Base-by-base conservation (phyloP, 2,888 invertebrate species). In the Folsomia candida region DNA sequence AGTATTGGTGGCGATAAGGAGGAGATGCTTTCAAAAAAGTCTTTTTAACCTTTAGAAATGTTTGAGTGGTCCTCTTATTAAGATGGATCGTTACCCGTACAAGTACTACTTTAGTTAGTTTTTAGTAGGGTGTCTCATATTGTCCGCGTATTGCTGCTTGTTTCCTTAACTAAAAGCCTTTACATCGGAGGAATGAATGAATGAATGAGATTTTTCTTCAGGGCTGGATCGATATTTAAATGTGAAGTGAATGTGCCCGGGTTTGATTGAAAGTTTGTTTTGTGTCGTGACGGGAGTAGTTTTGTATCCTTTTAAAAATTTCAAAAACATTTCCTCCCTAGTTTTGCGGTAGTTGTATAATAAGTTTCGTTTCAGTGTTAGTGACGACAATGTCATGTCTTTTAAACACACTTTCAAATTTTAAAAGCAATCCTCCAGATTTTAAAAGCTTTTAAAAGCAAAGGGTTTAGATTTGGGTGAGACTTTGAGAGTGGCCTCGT, bases 361-460 rank as follows among this genome's bases (percentile, higher is more conserved):
- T 14, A 37, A 37, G 14, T 14, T 9, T 37, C 4, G 37, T 9
- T 37, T 9, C 37, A 37, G n/a, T 37, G 37, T 37, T 37, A 37
- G 37, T 37, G 37, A 37, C 37, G 14, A 37, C 14, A 14, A 37
- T 9, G 37, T 37, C 37, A 4, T 37, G 4, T 4, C 37, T 37
- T 37, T 37, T 37, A 4, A 9, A 37, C n/a, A 37, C 37, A 37
- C 37, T 37, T 37, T 9, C 37, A 37, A 37, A 37, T 37, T 37
- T 37, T 37, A 37, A 37, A 37, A 37, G 37, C 4, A 37, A 37
- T 9, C 37, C 14, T 4, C 6, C 54, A 54, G 22, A 18, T 54
- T 54, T 54, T 54, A 54, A 54, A 54, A 54, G 54, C 54, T 54
- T 54, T 54, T 54, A 18, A n/a, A 37, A 37, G 37, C 37, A 37